Base-by-base conservation (phyloP, 2,888 invertebrate species). In the Volucella bombylans region DNA sequence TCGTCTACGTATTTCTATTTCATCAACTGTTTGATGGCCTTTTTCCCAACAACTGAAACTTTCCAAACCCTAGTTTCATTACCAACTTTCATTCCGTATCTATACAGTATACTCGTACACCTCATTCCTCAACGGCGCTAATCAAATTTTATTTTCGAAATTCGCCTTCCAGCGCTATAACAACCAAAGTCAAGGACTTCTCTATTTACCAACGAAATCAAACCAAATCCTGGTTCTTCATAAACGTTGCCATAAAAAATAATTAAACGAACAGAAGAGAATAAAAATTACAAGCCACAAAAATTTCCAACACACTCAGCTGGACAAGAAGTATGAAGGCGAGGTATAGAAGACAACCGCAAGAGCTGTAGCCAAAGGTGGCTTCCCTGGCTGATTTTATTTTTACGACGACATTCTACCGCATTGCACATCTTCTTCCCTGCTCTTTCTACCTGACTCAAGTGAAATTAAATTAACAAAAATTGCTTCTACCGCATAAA, bases 401-500 rank as follows among this genome's bases (percentile, higher is more conserved):
- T 31, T 31, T 31, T 31, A 31, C 31, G 31, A 31, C 81, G 85
- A 72, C 81, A 81, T 81, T 85, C 85, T 72, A 85, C 85, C 80
- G 85, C 85, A 81, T 76, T 76, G 85, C 76, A 81, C 72, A 72
- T 85, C 50, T 68, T 72, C 61, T 67, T 68, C 57, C 47, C 71
- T 3, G 1, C 39, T 18, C 23, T 41, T 10, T 6, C 23, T 49
- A 23, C 52, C 64, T 6, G 15, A 38, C 57, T 54, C 64, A 73
- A 85, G 82, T 82, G 73, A 82, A 86, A 86, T 86, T 86, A 82
- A 86, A 86, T 86, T 86, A 86, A 82, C 86, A 86, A 82, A 86
- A 82, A 86, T 78, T 82, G 82, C 86, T 81, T 73, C 82, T 18
- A 86, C 82, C 82, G 86, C 86, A 86, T 78, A 86, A 86, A 82